These are phyloP conservation scores for Cistogaster globosa DNA, from an alignment of 2,888 invertebrate genomes.

Conservation along the genomic window DNA sequence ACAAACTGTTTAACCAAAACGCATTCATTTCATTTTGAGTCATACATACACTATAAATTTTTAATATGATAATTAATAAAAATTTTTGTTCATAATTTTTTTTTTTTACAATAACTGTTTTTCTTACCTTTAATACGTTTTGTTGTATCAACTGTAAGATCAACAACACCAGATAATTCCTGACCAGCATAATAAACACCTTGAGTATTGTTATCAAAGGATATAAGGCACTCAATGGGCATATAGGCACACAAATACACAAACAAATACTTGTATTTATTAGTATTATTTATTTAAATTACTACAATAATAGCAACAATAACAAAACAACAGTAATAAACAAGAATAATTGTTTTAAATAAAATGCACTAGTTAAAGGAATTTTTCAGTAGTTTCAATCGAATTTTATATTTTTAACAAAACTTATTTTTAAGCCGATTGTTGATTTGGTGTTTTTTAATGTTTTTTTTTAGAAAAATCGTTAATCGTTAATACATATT, in stretches of 20 bases:
- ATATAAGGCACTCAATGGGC: conserved; percentile 83
- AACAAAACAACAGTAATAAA: conserved; percentile 19
- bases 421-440: neutral
- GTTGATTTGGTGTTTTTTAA: neutral
- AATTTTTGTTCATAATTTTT: neutral
- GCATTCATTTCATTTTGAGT: conserved; percentile 59
- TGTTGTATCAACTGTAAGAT: conserved; percentile 82
- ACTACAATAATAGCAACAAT: conserved; percentile 23
- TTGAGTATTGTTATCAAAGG: conserved; percentile 83
- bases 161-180: conserved; percentile 82
- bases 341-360: conserved; percentile 2
- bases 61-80: too few species aligned
- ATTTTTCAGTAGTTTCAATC: neutral
- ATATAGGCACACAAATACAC: conserved; percentile 75
- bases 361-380: conserved; percentile 3
- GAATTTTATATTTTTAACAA: neutral
- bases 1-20: neutral
- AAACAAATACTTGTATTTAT: conserved; percentile 58
- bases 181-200: conserved; percentile 83
- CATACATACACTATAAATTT: conserved; percentile 18
- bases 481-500: conserved; percentile 54
- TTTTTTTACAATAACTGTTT: conserved; percentile 2
- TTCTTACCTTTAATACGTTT: conserved; percentile 82
- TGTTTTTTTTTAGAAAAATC: conserved; percentile 26
- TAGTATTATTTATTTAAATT: conserved; percentile 42